Base-by-base conservation (phyloP, 2,797 vertebrate genomes). In the Apogon talboti region DNA sequence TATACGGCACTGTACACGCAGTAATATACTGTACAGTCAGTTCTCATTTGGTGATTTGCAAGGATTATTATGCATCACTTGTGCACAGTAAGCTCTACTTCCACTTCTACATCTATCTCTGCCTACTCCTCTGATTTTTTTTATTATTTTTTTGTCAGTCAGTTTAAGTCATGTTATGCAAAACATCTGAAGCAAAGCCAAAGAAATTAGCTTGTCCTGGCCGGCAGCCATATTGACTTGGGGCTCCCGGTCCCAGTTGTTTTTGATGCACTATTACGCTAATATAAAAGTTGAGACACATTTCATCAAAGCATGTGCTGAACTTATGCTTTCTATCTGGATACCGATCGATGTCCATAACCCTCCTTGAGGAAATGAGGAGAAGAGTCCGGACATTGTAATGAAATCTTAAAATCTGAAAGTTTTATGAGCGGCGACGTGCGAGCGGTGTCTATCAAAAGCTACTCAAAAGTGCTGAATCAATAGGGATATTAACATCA, bases 151-250 rank as follows among this genome's bases (percentile, higher is more conserved):
- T 24, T 60, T 71, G 64, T 73, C 68, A 58, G 48, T 76, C 73
- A 56, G 45, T 74, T 81, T 30, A 48, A 80, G 74, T 79, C 73
- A 45, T 46, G 77, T 81, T 81, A 82, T 85, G 84, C 81, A 86
- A 88, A 89, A 68, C 64, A 75, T 79, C 65, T 79, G 83, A 85
- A 64, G 51, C 71, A 50, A 62, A 78, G 84, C 87, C 85, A 88
- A 87, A 78, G 73, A 82, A 88, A 88, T 85, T 70, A 90, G 87
- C 79, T 79, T 13, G 78, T 79, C 70, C 84, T 88, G 84, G 88
- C 87, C 16, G n/a, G 33, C 71, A 66, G 87, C 88, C 87, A 90
- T 76, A 79, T 83, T 87, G 87, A 87, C 87, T 80, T 11, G 43
- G 64, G 56, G 33, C 71, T 79, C 64, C 41, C 33, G 13, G 67